phyloP scores from a whole-genome alignment of 2,888 invertebrate genomes.

The Lycia hirtaria region DNA sequence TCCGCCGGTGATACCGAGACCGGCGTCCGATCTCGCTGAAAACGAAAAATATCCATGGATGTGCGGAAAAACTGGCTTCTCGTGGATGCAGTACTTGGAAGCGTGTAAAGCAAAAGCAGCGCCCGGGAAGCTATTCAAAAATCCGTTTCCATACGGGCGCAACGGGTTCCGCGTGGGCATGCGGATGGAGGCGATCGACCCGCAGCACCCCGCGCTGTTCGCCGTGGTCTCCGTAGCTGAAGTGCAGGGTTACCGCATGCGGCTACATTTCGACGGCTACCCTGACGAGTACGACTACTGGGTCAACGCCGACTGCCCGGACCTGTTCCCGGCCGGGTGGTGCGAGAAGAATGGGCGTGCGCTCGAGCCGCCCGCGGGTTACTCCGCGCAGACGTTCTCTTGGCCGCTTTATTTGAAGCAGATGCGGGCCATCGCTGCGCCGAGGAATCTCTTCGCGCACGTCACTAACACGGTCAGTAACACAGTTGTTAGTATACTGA shows the following conservation, averaged over 20 bases:
- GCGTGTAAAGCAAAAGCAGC: slow-evolving; percentile 90
- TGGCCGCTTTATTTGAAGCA: slow-evolving; percentile 94
- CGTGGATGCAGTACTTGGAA: slow-evolving; percentile 91
- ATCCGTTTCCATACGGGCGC: slow-evolving; percentile 90
- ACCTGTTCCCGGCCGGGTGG: slow-evolving; percentile 97
- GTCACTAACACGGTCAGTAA: slow-evolving; percentile 86
- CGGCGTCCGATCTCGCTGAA: slow-evolving; percentile 57
- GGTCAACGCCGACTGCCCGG: slow-evolving; percentile 96
- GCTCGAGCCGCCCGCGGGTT: slow-evolving; percentile 92
- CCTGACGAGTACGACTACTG: slow-evolving; percentile 96
- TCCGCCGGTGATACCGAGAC: slow-evolving; percentile 11
- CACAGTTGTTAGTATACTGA: too few relatives aligned
- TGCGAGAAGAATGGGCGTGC: slow-evolving; percentile 93
- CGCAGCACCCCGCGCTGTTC: slow-evolving; percentile 94
- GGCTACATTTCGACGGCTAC: slow-evolving; percentile 96
- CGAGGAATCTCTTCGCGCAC: slow-evolving; percentile 90
- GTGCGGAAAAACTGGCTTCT: slow-evolving; percentile 89
- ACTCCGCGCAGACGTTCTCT: slow-evolving; percentile 87
- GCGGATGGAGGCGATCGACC: slow-evolving; percentile 97
- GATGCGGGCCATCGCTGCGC: slow-evolving; percentile 91
- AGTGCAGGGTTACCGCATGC: slow-evolving; percentile 92
- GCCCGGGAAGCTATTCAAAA: slow-evolving; percentile 91
- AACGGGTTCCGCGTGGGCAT: slow-evolving; percentile 94
- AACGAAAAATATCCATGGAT: slow-evolving; percentile 88
- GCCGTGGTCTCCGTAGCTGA: slow-evolving; percentile 95